Evolutionary conservation across 2,113 vertebrate species (phyloP).

Genomic region (Ceyx melanurus): DNA sequence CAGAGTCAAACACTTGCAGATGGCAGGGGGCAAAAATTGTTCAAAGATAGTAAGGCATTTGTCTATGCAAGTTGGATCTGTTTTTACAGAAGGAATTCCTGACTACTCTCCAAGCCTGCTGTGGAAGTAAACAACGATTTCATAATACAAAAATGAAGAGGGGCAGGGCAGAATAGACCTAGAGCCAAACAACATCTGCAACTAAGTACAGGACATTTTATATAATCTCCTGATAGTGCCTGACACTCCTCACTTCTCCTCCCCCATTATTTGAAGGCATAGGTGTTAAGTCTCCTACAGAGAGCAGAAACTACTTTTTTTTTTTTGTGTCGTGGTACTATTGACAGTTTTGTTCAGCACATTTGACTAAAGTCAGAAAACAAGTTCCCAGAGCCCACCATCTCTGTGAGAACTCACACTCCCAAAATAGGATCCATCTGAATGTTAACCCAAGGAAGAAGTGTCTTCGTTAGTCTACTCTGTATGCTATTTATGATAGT

Average conservation of each 20-base stretch:
- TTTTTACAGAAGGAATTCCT: slow-evolving; percentile 3
- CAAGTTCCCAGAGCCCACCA: background rate
- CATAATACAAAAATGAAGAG: background rate
- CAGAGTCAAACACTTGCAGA: background rate
- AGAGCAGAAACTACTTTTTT: background rate
- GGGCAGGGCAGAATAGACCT: background rate
- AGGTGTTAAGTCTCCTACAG: background rate
- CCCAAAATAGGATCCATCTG: background rate
- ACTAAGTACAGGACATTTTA: background rate
- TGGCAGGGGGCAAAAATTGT: background rate
- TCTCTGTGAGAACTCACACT: background rate
- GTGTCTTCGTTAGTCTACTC: background rate
- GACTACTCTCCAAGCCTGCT: background rate
- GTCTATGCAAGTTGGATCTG: background rate
- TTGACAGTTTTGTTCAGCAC: background rate
- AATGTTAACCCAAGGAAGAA: background rate
- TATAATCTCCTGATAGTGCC: background rate
- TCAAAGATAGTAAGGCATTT: slow-evolving; percentile 13
- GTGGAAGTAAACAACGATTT: background rate
- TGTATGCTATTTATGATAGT: background rate
- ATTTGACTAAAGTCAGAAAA: background rate
- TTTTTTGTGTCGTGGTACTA: background rate
- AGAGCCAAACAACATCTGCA: background rate
- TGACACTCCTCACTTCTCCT: background rate
- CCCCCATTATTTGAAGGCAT: background rate